Base-by-base conservation (phyloP, 2,888 invertebrate genomes). In the Thera britannica region DNA sequence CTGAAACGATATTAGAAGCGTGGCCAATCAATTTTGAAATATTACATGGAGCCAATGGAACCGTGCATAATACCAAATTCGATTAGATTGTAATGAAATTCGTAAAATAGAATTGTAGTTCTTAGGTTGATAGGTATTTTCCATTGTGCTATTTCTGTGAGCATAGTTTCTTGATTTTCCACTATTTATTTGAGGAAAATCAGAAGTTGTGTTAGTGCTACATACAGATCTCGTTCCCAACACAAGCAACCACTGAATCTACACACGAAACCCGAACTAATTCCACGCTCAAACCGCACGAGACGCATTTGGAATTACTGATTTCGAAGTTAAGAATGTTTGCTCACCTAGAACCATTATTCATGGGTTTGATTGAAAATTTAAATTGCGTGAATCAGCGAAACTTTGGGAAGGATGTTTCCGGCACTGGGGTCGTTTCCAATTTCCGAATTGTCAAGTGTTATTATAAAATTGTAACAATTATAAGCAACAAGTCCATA, bases 361-460 rank as follows among this genome's bases (percentile, higher is more conserved):
- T 46, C 44, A 48, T 23, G 60, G 60, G 56, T 68, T 64, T 57
- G 57, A 68, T 64, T 64, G 41, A 56, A 64, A 62, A 52, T 66
- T 58, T 44, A 62, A 67, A 65, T 60, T 12, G n/a, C 48, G 38
- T n/a, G 48, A 58, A 8, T 54, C 54, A 64, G 35, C 44, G 51
- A 7, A 51, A 67, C 49, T 59, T 63, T 48, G 54, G 57, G 34
- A 35, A 52, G 36, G 41, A 58, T 58, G 44, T 65, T 68, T 62
- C 49, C 62, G 55, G 12, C 52, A 57, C 8, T 36, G 58, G 46
- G 62, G 46, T 59, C 41, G 55, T 51, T 62, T 59, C 46, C 62
- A 65, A 65, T 69, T 69, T 69, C 62, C 65, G 38, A 54, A 38
- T 44, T 62, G 65, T 65, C 68, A 62, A 23, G 55, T 23, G 48